Percentiles rank a stretch among this genome's conserved stretches.
Evolutionary conservation across 2,113 vertebrate genomes (phyloP).

Genomic region (Sander vitreus): DNA sequence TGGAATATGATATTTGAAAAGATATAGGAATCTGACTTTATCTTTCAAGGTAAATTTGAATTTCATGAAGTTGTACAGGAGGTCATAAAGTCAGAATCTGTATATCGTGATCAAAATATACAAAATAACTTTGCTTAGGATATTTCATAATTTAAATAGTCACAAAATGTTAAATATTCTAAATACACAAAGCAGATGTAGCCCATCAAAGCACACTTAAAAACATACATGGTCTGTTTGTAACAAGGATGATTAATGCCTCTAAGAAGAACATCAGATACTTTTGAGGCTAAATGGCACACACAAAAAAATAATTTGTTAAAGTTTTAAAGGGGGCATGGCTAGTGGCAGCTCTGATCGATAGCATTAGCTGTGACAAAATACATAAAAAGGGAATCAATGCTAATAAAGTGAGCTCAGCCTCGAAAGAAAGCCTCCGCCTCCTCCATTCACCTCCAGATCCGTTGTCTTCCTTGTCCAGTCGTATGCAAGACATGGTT

Average conservation of each 20-base stretch:
- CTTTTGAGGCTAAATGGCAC: conserved; percentile 51
- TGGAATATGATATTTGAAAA: neutral
- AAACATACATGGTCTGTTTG: conserved; percentile 9
- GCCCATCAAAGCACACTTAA: neutral
- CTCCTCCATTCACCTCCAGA: conserved; percentile 57
- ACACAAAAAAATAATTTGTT: conserved; percentile 49
- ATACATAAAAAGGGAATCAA: conserved; percentile 85
- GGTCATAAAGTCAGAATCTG: neutral
- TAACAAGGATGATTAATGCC: conserved; percentile 52
- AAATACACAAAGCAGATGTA: conserved; percentile 5
- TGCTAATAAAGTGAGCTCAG: conserved; percentile 85
- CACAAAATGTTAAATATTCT: neutral
- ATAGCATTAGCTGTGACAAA: conserved; percentile 81
- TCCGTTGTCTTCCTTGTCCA: conserved; percentile 48
- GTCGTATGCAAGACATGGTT: conserved; percentile 34
- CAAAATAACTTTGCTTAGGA: neutral
- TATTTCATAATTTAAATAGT: neutral
- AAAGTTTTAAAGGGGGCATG: conserved; percentile 71
- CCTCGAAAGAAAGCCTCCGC: conserved; percentile 64
- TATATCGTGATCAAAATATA: neutral
- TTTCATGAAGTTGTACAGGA: neutral
- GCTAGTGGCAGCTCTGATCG: conserved; percentile 65
- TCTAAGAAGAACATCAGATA: conserved; percentile 58
- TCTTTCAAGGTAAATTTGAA: neutral
- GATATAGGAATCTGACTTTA: neutral